Conservation (phyloP, 2,113 vertebrate species). For the Epinephelus fuscoguttatus region DNA sequence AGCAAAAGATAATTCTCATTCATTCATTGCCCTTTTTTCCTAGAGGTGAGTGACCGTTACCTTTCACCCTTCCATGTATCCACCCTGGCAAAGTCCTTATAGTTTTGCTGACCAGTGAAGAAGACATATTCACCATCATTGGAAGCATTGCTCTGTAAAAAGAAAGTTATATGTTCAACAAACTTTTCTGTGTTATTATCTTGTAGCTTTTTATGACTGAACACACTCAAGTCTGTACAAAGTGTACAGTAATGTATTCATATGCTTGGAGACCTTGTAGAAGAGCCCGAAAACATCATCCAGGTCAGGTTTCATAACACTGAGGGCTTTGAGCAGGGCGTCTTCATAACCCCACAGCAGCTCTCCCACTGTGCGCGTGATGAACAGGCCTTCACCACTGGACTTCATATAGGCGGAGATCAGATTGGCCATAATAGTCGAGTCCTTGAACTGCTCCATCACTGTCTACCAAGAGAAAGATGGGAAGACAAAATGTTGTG, state of each 20-base stretch:
- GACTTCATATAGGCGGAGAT: conserved; percentile 79
- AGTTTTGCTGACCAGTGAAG: conserved; percentile 89
- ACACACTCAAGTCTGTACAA: background rate
- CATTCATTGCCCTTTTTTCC: background rate
- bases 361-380: conserved; percentile 84
- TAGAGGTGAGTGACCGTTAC: conserved; percentile 74
- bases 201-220: no score
- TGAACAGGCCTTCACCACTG: conserved; percentile 84
- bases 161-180: background rate
- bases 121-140: conserved; percentile 93
- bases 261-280: conserved; percentile 85
- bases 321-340: conserved; percentile 83
- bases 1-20: background rate
- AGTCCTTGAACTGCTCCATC: conserved; percentile 84
- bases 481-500: background rate
- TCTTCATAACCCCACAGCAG: conserved; percentile 96
- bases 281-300: conserved; percentile 91
- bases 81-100: conserved; percentile 92
- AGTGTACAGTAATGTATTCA: background rate
- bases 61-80: conserved; percentile 91
- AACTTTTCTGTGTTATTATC: background rate
- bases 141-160: conserved; percentile 89
- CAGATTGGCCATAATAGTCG: rapidly evolving
- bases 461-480: conserved; percentile 82
- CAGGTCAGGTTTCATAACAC: conserved; percentile 42